Percentiles rank a stretch among this genome's conserved stretches.
Evolutionary conservation across 2,888 invertebrate species (phyloP).

Genomic region (Aphodius sticticus): DNA sequence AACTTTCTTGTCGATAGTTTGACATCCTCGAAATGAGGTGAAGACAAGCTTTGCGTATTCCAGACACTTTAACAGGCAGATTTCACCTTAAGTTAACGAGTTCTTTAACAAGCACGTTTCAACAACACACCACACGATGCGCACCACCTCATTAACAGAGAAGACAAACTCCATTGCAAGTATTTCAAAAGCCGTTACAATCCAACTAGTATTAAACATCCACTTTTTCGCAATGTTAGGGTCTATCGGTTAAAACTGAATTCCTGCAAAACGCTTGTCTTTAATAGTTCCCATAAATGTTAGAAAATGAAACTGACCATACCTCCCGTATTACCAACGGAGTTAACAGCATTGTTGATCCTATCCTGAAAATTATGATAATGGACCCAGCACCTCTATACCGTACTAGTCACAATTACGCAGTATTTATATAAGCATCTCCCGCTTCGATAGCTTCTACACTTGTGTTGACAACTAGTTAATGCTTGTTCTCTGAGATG

Average conservation of each 20-base stretch:
- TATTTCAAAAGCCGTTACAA: not conserved
- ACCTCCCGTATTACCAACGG: not conserved
- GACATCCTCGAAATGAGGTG: not conserved
- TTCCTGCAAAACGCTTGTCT: not conserved
- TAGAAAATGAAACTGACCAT: not conserved
- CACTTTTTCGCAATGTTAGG: not conserved
- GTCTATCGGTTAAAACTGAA: not conserved
- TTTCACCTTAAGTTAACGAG: not conserved
- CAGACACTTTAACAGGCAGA: not conserved
- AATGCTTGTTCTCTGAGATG: slow-evolving; percentile 18
- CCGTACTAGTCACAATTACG: slow-evolving; percentile 16
- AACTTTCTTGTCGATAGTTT: not conserved
- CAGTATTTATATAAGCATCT: slow-evolving; percentile 22
- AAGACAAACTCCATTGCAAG: not conserved
- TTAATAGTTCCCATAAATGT: not conserved
- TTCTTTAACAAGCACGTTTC: not conserved
- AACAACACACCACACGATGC: not conserved
- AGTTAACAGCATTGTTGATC: slow-evolving; percentile 17
- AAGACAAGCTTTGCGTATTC: not conserved
- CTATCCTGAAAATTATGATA: slow-evolving; percentile 22
- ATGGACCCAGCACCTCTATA: slow-evolving; percentile 8
- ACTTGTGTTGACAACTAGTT: slow-evolving; percentile 4
- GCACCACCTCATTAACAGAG: not conserved
- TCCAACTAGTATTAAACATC: not conserved
- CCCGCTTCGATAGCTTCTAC: slow-evolving; percentile 14